Base-by-base conservation (phyloP, 2,888 invertebrate genomes). In the Tortricodes alternella region DNA sequence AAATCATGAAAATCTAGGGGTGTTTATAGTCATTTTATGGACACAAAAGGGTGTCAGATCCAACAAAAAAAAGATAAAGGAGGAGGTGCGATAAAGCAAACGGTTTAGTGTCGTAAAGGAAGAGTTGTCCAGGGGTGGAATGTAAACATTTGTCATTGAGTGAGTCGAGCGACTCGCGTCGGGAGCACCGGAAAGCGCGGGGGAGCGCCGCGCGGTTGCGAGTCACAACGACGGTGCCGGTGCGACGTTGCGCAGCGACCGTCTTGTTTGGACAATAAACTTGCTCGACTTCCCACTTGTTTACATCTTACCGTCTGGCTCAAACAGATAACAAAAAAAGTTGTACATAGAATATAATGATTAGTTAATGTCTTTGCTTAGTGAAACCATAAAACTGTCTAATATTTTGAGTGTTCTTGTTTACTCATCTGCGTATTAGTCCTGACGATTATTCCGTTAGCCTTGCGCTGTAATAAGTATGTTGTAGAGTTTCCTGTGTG, bases 61-160 rank as follows among this genome's bases (percentile, higher is more conserved):
- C 49, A 55, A 55, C 48, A 57, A 58, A 59, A n/a, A n/a, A 62
- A 55, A 46, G 46, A 52, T 50, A 46, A 53, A 61, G 52, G 46
- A 51, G 53, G 18, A 29, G 34, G 44, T 16, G 43, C 34, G 38
- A 60, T 59, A 60, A 58, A 64, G 64, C 68, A 63, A 62, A 66
- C 67, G 68, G 70, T 74, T 71, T 69, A 73, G 68, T 66, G 62
- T 65, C 61, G 65, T 62, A 65, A 64, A 68, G 68, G 71, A 71
- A 70, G 73, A 76, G 71, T 74, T 73, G 71, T 71, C 70, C 70
- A 65, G 69, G 68, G 72, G 75, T 76, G 71, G 75, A 72, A 74
- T 79, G 78, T 79, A 82, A 85, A 86, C 78, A 85, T 84, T 85
- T 83, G 79, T 82, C 78, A 80, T 80, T 75, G 74, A 68, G 72